Base-by-base conservation (phyloP, 2,797 vertebrate genomes). In the Spinibarbus caldwelli region DNA sequence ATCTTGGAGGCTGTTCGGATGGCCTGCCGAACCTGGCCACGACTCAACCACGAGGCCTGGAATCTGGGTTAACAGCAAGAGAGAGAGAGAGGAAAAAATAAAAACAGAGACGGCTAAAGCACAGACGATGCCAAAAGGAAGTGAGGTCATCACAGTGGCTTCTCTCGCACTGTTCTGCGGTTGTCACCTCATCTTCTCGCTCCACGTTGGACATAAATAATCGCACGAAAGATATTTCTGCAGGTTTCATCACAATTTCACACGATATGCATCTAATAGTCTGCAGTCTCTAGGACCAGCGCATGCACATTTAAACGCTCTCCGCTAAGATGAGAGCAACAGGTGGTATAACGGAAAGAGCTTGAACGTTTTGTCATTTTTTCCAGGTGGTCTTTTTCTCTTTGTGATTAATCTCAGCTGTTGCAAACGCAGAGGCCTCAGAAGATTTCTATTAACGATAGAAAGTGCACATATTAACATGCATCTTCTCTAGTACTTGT, bases 1-100 rank as follows among this genome's bases (percentile, higher is more conserved):
- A 85, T 85, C 79, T 87, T 88, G 89, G 89, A 87, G 82, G 36
- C 45, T 26, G 41, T 11, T 47, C 1, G 62, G 80, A 73, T 45
- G 73, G 12, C 73, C 38, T 84, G 71, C 80, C 54, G 78, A 47
- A 83, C 54, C 86, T 88, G 87, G 82, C 54, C 70, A 15, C 0
- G 17, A 21, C 77, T 85, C 83, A 81, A 31, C 64, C 64, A 34
- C 64, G 64, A 66, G 67, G 29, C 12, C 89, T 87, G 86, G 85
- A 88, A 90, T 85, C 82, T 87, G 78, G 81, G 78, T 82, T 75
- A 76, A 73, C 29, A 41, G 54, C 49, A 10, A 76, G 38, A 66
- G n/a, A 66, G n/a, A 66, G 11, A 52, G 57, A 41, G 23, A 31
- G 76, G 43, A n/a, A 54, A 54, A 79, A 47, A 52, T 19, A 36